Percentiles rank a stretch among this genome's conserved stretches.
Evolutionary conservation across 2,113 vertebrate species (phyloP).

Genomic region (Engystomops pustulosus): DNA sequence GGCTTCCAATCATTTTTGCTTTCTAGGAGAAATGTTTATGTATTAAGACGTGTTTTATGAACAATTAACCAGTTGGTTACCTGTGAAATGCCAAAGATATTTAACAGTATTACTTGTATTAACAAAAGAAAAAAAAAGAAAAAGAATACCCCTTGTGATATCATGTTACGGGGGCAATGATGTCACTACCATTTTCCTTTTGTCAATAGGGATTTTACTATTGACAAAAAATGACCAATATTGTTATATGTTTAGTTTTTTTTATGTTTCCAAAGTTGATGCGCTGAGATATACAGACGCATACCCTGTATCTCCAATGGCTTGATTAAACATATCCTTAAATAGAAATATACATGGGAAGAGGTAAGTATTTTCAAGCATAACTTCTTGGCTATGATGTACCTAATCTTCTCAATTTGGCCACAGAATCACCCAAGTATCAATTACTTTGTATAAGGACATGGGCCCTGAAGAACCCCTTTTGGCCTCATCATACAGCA

Average conservation of each 20-base stretch:
- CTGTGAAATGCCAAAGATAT: neutral
- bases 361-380: too few relatives aligned
- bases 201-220: slow-evolving; percentile 3
- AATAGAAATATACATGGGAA: neutral
- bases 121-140: neutral
- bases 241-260: neutral
- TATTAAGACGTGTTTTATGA: neutral
- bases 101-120: neutral
- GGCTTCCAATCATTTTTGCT: slow-evolving; percentile 50
- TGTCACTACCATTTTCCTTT: slow-evolving; percentile 35
- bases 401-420: too few relatives aligned
- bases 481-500: too few relatives aligned
- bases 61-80: slow-evolving; percentile 4
- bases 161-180: neutral
- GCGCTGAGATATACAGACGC: neutral
- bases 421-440: too few relatives aligned
- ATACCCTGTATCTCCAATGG: too few relatives aligned
- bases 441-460: too few relatives aligned
- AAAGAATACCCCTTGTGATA: neutral
- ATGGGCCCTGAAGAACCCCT: too few relatives aligned
- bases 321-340: too few relatives aligned
- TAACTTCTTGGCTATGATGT: too few relatives aligned
- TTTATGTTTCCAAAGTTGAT: neutral
- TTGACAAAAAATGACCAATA: slow-evolving; percentile 24
- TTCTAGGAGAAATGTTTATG: slow-evolving; percentile 25